Evolutionary conservation across 2,888 invertebrate genomes (phyloP).

Genomic region (Nemurella pictetii): DNA sequence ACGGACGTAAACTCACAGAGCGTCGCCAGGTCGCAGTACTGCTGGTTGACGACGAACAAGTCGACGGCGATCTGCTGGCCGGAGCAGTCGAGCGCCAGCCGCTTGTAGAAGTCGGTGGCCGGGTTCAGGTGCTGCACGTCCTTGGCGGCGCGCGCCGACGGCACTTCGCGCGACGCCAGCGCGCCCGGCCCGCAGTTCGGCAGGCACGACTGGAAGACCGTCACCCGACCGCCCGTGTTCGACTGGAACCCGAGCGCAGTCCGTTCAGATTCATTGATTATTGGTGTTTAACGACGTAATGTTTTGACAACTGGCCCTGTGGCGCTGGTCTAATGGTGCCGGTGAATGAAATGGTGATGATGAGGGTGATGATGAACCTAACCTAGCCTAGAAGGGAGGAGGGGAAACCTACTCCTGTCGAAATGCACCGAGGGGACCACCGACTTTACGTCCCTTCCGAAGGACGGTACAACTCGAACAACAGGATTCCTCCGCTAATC

Average conservation of each 20-base stretch:
- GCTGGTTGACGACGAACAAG: constrained; percentile 88
- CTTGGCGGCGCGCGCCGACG: constrained; percentile 76
- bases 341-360: no score
- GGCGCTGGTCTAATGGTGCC: no score
- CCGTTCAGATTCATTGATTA: no score
- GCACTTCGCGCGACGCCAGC: constrained; percentile 83
- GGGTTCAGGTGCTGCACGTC: constrained; percentile 89
- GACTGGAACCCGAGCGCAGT: constrained; percentile 59
- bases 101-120: constrained; percentile 97
- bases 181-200: constrained; percentile 88
- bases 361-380: no score
- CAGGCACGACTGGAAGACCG: constrained; percentile 90
- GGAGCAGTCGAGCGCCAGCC: constrained; percentile 93
- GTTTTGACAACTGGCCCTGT: no score
- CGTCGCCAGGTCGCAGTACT: constrained; percentile 93
- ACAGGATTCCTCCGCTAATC: no score
- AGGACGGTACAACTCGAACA: no score
- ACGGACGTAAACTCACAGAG: constrained; percentile 67
- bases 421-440: no score
- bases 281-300: no score
- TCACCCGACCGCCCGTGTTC: constrained; percentile 90
- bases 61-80: constrained; percentile 96
- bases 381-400: no score
- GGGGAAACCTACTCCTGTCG: no score
- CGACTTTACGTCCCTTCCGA: no score